Conservation (phyloP, 2,797 vertebrate species). For the Melanotaenia parkinsoni region DNA sequence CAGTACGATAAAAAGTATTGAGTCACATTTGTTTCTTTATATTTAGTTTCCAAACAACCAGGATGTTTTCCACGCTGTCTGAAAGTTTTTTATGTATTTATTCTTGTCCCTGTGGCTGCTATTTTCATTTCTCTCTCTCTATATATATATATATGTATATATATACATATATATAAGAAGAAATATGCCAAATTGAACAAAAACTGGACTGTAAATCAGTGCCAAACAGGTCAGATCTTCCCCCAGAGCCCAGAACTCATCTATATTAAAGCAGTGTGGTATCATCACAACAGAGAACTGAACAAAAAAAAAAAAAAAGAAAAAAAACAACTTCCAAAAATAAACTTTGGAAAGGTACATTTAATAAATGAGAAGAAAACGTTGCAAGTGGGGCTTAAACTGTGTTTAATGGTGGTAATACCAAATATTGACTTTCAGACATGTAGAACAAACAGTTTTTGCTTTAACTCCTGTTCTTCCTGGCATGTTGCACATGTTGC, state of each 20-base stretch:
- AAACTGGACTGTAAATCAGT: not conserved
- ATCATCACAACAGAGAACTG: not conserved
- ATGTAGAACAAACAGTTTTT: not conserved
- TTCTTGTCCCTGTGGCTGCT: no score
- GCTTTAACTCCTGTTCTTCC: no score
- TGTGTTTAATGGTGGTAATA: not conserved
- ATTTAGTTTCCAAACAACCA: not conserved
- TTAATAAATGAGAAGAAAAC: not conserved
- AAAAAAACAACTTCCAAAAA: not conserved
- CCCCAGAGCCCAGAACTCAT: not conserved
- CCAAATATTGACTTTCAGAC: not conserved
- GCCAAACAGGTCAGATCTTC: not conserved
- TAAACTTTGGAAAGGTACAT: not conserved
- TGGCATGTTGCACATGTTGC: no score
- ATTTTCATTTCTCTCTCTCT: no score
- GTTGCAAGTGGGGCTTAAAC: not conserved
- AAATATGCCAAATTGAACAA: no score
- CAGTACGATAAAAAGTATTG: not conserved
- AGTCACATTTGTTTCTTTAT: not conserved
- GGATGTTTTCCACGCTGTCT: not conserved
- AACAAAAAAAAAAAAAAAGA: not conserved
- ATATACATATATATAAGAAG: no score
- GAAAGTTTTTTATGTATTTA: not conserved
- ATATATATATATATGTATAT: no score
- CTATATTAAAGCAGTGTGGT: not conserved